Conservation (phyloP, 2,888 invertebrate species). For the Pterostichus niger region DNA sequence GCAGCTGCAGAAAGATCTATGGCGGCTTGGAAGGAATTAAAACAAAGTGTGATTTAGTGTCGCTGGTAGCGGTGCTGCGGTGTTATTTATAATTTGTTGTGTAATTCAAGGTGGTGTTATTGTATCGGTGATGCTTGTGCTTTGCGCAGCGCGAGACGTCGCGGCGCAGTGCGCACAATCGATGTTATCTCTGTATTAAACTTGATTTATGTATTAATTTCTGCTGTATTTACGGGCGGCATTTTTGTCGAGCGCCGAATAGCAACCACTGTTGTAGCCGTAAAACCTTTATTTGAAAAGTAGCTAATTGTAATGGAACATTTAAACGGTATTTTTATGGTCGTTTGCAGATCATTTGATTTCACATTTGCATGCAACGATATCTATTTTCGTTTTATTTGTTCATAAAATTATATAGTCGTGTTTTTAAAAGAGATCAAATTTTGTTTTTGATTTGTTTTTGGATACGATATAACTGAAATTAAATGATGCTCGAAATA, state of each 20-base stretch:
- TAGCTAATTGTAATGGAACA: conserved; percentile 64
- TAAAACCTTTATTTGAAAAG: conserved; percentile 64
- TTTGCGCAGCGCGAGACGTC: not conserved
- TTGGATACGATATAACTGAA: no score
- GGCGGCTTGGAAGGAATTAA: conserved; percentile 65
- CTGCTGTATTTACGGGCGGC: conserved; percentile 59
- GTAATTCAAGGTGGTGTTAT: conserved; percentile 65
- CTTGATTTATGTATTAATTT: conserved; percentile 66
- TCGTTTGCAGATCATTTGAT: conserved; percentile 57
- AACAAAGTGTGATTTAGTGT: conserved; percentile 65
- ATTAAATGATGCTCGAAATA: no score
- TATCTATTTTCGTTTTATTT: conserved; percentile 46
- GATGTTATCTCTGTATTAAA: conserved; percentile 63
- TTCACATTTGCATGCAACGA: conserved; percentile 39
- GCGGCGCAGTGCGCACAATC: conserved; percentile 16
- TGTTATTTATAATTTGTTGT: conserved; percentile 67
- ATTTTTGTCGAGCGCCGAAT: conserved; percentile 55
- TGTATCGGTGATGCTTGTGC: conserved; percentile 47
- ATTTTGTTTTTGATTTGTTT: not conserved
- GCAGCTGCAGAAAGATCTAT: conserved; percentile 61
- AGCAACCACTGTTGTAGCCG: conserved; percentile 39
- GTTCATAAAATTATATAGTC: conserved; percentile 42
- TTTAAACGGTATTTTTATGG: conserved; percentile 63
- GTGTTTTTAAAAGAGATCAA: conserved; percentile 20
- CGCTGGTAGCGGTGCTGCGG: conserved; percentile 35